A percentile compares a stretch with the other conserved stretches of the same genome.
Evolutionary conservation across 37 sponge, comb jelly and placozoan genomes (phyloP).

Genomic region (Ianthella basta): DNA sequence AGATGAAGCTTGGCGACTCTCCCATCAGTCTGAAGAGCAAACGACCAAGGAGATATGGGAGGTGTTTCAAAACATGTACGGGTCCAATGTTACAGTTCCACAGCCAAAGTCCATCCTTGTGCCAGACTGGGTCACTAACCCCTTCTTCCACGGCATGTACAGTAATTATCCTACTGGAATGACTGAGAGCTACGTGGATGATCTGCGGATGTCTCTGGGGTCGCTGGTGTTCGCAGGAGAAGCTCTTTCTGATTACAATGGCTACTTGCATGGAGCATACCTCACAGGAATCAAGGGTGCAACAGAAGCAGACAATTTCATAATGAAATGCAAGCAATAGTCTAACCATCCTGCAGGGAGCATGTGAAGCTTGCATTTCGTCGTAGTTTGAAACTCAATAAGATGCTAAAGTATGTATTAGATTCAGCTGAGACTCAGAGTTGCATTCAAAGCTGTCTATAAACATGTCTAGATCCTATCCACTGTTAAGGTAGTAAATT

Average conservation of each 20-base stretch:
- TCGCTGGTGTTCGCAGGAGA: slow-evolving; percentile 23
- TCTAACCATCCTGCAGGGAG: neutral
- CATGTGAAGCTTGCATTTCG: too few species aligned
- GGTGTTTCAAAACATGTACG: slow-evolving; percentile 13
- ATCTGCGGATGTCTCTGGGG: neutral
- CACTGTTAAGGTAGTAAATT: too few species aligned
- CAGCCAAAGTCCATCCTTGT: slow-evolving; percentile 24
- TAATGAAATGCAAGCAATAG: neutral
- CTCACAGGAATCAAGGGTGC: neutral
- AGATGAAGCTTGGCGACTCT: slow-evolving; percentile 7
- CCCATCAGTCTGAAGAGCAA: neutral
- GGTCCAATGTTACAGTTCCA: neutral
- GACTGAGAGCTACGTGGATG: neutral
- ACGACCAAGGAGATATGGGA: slow-evolving; percentile 16
- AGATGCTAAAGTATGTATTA: too few species aligned
- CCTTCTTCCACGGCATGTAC: slow-evolving; percentile 27
- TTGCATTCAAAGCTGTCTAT: too few species aligned
- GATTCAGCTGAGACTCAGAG: too few species aligned
- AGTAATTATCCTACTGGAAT: neutral
- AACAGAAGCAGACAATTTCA: neutral
- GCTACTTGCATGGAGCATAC: slow-evolving; percentile 14
- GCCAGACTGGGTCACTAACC: slow-evolving; percentile 29
- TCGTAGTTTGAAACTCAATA: too few species aligned
- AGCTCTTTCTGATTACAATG: neutral
- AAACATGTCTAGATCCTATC: too few species aligned